phyloP scores from a whole-genome alignment of 2,113 vertebrate species.

The Hippocampus zosterae region DNA sequence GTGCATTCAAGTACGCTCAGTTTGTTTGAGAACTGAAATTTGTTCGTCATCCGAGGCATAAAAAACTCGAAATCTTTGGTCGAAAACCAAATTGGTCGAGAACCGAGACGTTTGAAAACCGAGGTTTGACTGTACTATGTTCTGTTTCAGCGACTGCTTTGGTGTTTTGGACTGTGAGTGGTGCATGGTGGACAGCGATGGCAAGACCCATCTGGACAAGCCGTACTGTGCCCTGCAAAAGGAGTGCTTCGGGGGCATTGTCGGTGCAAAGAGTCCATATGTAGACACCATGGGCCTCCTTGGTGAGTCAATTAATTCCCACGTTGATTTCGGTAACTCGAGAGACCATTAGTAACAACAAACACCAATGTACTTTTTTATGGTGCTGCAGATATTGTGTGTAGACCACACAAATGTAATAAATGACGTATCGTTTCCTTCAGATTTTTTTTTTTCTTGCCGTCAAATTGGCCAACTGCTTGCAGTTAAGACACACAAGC shows the following conservation, averaged over 20 bases:
- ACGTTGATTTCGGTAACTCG: not conserved
- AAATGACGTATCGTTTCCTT: conserved; percentile 11
- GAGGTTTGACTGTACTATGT: not conserved
- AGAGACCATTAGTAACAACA: not conserved
- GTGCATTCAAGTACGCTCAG: no score
- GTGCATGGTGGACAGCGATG: conserved; percentile 97
- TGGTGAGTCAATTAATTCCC: conserved; percentile 68
- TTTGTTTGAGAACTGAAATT: no score
- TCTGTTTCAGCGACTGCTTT: conserved; percentile 84
- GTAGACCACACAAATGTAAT: not conserved
- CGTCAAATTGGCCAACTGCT: not conserved
- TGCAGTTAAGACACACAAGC: conserved; percentile 4
- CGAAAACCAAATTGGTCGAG: no score
- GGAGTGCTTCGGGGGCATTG: conserved; percentile 95
- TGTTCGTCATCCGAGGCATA: no score
- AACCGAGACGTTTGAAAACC: no score
- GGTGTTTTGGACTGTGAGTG: conserved; percentile 97
- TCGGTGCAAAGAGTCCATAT: conserved; percentile 95
- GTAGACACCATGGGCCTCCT: conserved; percentile 85
- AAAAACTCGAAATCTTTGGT: no score
- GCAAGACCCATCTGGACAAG: conserved; percentile 91
- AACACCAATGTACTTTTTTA: not conserved
- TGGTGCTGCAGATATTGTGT: not conserved
- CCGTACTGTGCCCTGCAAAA: conserved; percentile 96
- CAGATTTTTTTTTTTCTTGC: not conserved